Evolutionary conservation across 2,113 vertebrate genomes (phyloP).

Genomic region (Lycocorax pyrrhopterus): DNA sequence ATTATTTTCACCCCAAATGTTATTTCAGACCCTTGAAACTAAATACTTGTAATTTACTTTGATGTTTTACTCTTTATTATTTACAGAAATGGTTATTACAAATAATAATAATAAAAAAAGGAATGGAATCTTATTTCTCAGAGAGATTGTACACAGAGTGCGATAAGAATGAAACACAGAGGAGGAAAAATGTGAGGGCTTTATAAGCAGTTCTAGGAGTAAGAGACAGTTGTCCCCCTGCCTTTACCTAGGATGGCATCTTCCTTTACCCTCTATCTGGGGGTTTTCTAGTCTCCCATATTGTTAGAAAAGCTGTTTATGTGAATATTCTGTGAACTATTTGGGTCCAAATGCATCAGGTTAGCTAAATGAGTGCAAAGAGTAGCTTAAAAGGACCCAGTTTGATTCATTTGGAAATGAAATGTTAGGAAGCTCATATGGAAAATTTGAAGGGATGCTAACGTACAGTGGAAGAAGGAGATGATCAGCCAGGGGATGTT

Average conservation of each 20-base stretch:
- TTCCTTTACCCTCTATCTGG: not conserved
- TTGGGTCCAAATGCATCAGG: not conserved
- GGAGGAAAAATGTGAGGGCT: not conserved
- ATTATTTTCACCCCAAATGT: not conserved
- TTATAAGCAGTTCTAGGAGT: not conserved
- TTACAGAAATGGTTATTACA: not conserved
- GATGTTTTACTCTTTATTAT: not conserved
- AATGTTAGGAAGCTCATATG: not conserved
- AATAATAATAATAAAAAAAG: not conserved
- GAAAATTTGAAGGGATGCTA: not conserved
- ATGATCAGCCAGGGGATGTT: not conserved
- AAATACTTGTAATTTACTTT: not conserved
- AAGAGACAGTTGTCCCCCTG: not conserved
- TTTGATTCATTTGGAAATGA: not conserved
- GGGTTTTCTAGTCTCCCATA: not conserved
- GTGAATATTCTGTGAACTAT: not conserved
- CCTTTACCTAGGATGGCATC: not conserved
- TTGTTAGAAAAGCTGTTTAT: not conserved
- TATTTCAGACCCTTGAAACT: not conserved
- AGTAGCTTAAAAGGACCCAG: not conserved
- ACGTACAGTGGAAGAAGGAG: not conserved
- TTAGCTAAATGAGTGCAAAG: not conserved
- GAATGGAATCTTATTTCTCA: not conserved
- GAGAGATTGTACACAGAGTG: rapidly evolving
- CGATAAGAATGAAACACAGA: not conserved